Base-by-base conservation (phyloP, 2,888 invertebrate genomes). In the Drosophila seclusa region DNA sequence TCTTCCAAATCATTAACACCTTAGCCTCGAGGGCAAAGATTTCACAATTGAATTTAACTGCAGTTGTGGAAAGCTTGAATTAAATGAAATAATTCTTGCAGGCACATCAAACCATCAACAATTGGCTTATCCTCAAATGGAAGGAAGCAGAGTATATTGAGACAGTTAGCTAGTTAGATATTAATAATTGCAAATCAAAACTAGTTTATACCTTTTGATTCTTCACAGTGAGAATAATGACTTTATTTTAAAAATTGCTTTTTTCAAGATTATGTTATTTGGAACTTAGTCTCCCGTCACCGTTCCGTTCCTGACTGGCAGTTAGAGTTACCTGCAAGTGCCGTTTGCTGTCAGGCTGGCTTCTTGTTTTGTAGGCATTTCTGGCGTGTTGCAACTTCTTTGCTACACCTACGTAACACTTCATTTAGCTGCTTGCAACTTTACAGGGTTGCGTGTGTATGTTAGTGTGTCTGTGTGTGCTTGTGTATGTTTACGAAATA, bases 351-450 rank as follows among this genome's bases (percentile, higher is more conserved):
- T 82, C 83, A 82, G 73, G 68, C 68, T 60, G 27, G 31, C 32
- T 54, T 27, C 52, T 61, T 42, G 61, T 68, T 80, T 69, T 68
- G 68, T 80, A 73, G 73, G 73, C 76, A 73, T 83, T 77, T 67
- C 52, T 65, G 63, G 59, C 66, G 66, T 64, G 68, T 67, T 74
- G 62, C 74, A 60, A 72, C 45, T 65, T 60, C 64, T 64, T 73
- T 78, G 65, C 76, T 72, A 76, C 81, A 82, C 83, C 84, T 84
- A 83, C 77, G 79, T 69, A 77, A 73, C 83, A 81, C 87, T 81
- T 87, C 77, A 87, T 87, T 85, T 82, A 71, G 76, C 67, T 77
- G 81, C 83, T 87, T 76, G 70, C 69, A 76, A 79, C 65, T 76
- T 84, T 72, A 67, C 77, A 73, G 87, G 82, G 78, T 67, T 69